A percentile compares a stretch with the other conserved stretches of the same genome.
These are phyloP conservation scores for Himalopsyche phryganea DNA, from an alignment of 1,140 invertebrate genomes.

Conservation along the genomic window DNA sequence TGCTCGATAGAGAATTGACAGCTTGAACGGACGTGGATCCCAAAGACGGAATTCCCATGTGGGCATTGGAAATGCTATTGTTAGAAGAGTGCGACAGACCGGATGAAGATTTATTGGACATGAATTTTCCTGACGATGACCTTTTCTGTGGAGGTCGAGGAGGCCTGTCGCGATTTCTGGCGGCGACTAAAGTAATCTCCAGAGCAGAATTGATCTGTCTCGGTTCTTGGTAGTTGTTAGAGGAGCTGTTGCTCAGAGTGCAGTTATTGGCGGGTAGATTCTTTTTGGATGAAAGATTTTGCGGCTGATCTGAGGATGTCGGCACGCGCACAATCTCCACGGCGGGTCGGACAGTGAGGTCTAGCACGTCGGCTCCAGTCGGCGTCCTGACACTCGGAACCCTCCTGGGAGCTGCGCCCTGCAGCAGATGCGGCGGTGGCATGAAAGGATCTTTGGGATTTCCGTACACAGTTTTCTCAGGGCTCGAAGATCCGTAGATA, in stretches of 20 bases:
- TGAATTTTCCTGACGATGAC: slow-evolving; percentile 47
- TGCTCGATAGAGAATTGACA: neutral
- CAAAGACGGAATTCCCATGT: neutral
- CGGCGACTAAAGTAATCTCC: slow-evolving; percentile 59
- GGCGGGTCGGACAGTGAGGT: slow-evolving; percentile 49
- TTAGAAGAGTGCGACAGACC: slow-evolving; percentile 14
- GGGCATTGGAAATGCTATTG: too few species aligned
- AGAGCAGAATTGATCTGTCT: slow-evolving; percentile 37
- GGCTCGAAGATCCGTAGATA: slow-evolving; percentile 58
- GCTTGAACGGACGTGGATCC: too few species aligned
- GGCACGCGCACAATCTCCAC: slow-evolving; percentile 52
- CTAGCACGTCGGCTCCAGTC: slow-evolving; percentile 48
- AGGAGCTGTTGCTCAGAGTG: slow-evolving; percentile 30
- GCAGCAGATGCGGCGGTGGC: slow-evolving; percentile 47
- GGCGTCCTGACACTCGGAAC: slow-evolving; percentile 33
- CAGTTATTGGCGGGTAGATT: slow-evolving; percentile 37
- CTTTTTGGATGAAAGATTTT: slow-evolving; percentile 43
- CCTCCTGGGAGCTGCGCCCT: slow-evolving; percentile 40
- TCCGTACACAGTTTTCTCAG: slow-evolving; percentile 64
- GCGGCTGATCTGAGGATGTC: slow-evolving; percentile 35
- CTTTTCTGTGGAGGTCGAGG: slow-evolving; percentile 41
- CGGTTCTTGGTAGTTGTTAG: slow-evolving; percentile 45
- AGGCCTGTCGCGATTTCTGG: slow-evolving; percentile 40
- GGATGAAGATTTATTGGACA: slow-evolving; percentile 40
- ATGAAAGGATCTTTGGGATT: slow-evolving; percentile 65